Base-by-base conservation (phyloP, 23 tunicate genomes). In the Clavelina lepadiformis region DNA sequence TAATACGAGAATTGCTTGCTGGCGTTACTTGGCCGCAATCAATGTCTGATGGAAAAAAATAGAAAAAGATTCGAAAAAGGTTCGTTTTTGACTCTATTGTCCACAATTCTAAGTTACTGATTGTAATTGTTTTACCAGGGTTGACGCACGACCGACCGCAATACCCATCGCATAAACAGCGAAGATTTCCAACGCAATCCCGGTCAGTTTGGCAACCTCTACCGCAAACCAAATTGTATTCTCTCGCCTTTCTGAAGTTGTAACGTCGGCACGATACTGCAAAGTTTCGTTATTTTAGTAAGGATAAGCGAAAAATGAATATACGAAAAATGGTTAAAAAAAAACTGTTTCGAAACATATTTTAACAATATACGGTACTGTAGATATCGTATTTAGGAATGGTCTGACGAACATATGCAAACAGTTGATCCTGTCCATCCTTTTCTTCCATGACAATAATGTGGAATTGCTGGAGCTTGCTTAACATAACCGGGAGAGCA, bases 61-160 rank as follows among this genome's bases (percentile, higher is more conserved):
- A 18, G 7, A 22, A 53, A n/a, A 15, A 11, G 49, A 15, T 11
- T 41, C 49, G 15, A 11, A 41, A 41, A 11, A 11, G 49, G 11
- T 15, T 41, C 15, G 49, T 41, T 41, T 41, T 11, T 11, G 15
- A 41, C 11, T 41, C 15, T 41, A 41, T 41, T 41, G 15, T 11
- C 49, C 15, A 41, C 11, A 41, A 11, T 41, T 41, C 15, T 11
- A 15, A 41, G 15, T 41, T 41, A 11, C 15, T 41, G 15, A 41
- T 11, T 41, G 15, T n/a, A n/a, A n/a, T n/a, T n/a, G n/a, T n/a
- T n/a, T 59, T 65, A 86, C 95, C 38, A 56, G 71, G 63, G 35
- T 86, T 47, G 1, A 86, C 80, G 36, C 95, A 86, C 28, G 80
- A 61, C 57, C 85, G 46, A 0, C 95, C 95, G 58, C 95, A 86